phyloP scores from a whole-genome alignment of 2,113 vertebrate species.

The Catharus fuscescens region DNA sequence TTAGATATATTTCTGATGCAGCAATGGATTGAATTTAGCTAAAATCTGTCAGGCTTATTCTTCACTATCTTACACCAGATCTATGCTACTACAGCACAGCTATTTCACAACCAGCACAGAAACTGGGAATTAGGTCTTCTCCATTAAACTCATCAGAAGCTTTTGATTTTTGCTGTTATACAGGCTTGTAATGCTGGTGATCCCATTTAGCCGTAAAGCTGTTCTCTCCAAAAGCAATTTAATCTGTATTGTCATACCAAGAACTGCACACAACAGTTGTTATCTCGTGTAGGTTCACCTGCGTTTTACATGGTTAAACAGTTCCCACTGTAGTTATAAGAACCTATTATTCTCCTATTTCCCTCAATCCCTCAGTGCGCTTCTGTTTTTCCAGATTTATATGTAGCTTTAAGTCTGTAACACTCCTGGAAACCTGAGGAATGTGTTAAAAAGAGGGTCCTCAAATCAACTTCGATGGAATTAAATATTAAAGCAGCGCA shows the following conservation, averaged over 20 bases:
- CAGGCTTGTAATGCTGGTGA: background rate
- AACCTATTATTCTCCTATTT: background rate
- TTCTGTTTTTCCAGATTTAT: background rate
- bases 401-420: background rate
- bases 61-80: background rate
- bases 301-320: background rate
- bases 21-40: background rate
- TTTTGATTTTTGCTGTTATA: background rate
- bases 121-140: background rate
- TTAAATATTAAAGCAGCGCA: background rate
- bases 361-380: fast-evolving
- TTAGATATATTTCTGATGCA: background rate
- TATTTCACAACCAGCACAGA: background rate
- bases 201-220: background rate
- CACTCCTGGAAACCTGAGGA: background rate
- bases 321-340: background rate
- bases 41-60: background rate
- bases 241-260: background rate
- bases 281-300: background rate
- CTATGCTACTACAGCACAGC: background rate
- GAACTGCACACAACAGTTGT: background rate
- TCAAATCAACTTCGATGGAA: background rate
- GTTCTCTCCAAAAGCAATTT: background rate
- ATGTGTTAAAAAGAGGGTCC: background rate
- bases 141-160: background rate